Base-by-base conservation (phyloP, 2,113 vertebrate genomes). In the Ellobius talpinus region DNA sequence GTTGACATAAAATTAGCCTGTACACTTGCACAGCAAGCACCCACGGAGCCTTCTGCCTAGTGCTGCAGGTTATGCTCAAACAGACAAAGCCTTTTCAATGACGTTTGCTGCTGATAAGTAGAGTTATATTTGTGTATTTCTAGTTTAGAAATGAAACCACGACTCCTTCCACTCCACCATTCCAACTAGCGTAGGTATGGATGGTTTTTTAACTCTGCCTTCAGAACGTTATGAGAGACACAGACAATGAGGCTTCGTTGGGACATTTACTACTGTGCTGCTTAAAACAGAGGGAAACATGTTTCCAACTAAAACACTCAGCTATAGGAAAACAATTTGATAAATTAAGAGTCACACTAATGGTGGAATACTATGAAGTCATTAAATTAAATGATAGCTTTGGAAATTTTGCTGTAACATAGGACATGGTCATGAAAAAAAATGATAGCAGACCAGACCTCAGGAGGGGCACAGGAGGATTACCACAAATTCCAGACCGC, bases 141-240 rank as follows among this genome's bases (percentile, higher is more conserved):
- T 88, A 84, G n/a, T 76, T 94, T n/a, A 70, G 39, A 82, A 81
- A 73, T 74, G 66, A 82, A 92, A 92, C 21, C 68, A 36, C n/a
- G 33, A 70, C 79, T 90, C 52, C 58, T 87, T 66, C 58, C 7
- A 45, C 33, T 55, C 36, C 47, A n/a, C 12, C 3, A n/a, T 61
- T 8, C 12, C 0, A 3, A 36, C 68, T 42, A 6, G 42, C 84
- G 29, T 66, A 29, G 29, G 12, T 42, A 19, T 65, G 8, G 39
- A 63, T 65, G 58, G 58, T 58, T 82, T 76, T 19, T 68, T 29
- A 24, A 68, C 21, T 79, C 31, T 16, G 13, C 45, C 58, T 93
- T 68, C 63, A 87, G 68, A 16, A 82, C 29, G 50, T 85, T 58
- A 24, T 87, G 47, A 70, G 42, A 42, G 17, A 77, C 12, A 3